Base-by-base conservation (phyloP, 2,113 vertebrate species). In the Bufo bufo region DNA sequence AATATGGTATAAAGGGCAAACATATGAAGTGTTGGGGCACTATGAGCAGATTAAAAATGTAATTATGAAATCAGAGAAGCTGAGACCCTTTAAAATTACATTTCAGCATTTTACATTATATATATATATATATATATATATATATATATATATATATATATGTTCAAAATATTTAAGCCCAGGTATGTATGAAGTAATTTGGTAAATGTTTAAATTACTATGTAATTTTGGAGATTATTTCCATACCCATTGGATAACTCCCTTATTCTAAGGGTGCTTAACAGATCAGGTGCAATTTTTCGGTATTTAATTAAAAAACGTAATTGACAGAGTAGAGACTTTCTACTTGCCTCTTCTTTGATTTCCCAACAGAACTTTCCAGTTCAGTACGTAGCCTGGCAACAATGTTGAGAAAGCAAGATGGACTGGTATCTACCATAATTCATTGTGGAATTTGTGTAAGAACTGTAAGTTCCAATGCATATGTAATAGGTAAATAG, bases 251-350 rank as follows among this genome's bases (percentile, higher is more conserved):
- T 66, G n/a, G 14, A 19, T 61, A 61, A 61, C 2, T 14, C 16
- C 17, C 17, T 61, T 17, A 61, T 61, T 2, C 20, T 66, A 9
- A 66, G 6, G n/a, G 65, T 71, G 14, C 23, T 58, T 43, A 81
- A 58, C 33, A 81, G 23, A 81, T 59, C 78, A 81, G 78, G 14
- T 81, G 78, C 54, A 59, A 43, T 14, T 59, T 81, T 81, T 59
- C 11, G n/a, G 14, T 17, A n/a, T 13, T 81, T 61, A 81, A 81
- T 81, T 61, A 81, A 61, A 81, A 45, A 2, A 5, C 11, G 2
- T 61, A 43, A 59, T 33, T 81, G 16, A 23, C 52, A 23, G 20
- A 54, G 77, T 80, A 14, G 10, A 59, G 56, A 17, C 13, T 33
- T 33, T 52, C 12, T 59, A 45, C 56, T 81, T 59, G 78, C 23